Evolutionary conservation across 2,797 vertebrate species (phyloP).

Genomic region (Pelodytes ibericus): DNA sequence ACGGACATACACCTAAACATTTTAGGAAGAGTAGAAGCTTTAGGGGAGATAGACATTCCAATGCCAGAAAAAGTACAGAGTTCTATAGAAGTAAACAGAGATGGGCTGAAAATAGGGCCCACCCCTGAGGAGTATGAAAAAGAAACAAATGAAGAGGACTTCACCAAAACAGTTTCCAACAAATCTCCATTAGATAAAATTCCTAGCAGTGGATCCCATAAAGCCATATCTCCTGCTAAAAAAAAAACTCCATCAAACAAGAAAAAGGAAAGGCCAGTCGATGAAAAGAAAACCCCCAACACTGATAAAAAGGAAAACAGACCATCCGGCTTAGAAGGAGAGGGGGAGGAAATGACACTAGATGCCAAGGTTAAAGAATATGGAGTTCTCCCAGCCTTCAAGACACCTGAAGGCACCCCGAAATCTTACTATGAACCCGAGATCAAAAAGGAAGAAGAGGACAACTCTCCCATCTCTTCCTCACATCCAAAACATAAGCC

Average conservation of each 20-base stretch:
- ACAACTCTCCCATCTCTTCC: not conserved
- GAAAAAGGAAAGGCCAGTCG: not conserved
- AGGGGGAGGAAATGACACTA: not conserved
- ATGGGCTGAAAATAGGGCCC: not conserved
- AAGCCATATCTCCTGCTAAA: not conserved
- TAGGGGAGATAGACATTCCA: conserved; percentile 15
- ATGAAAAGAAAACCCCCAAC: not conserved
- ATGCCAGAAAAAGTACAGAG: not conserved
- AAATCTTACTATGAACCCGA: not conserved
- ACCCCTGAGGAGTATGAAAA: not conserved
- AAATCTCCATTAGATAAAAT: conserved; percentile 19
- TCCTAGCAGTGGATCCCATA: not conserved
- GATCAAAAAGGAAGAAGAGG: not conserved
- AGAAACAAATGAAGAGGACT: not conserved
- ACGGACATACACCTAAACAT: not conserved
- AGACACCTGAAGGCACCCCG: too few relatives aligned
- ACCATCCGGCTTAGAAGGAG: not conserved
- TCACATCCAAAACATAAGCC: not conserved
- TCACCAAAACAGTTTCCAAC: not conserved
- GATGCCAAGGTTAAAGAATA: not conserved
- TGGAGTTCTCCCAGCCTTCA: not conserved
- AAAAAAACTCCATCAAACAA: not conserved
- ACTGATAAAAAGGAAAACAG: not conserved
- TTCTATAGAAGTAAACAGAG: not conserved
- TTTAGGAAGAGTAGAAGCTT: conserved; percentile 35